These are phyloP conservation scores for Osmoderma eremita DNA, from an alignment of 2,888 invertebrate genomes.

Conservation along the genomic window DNA sequence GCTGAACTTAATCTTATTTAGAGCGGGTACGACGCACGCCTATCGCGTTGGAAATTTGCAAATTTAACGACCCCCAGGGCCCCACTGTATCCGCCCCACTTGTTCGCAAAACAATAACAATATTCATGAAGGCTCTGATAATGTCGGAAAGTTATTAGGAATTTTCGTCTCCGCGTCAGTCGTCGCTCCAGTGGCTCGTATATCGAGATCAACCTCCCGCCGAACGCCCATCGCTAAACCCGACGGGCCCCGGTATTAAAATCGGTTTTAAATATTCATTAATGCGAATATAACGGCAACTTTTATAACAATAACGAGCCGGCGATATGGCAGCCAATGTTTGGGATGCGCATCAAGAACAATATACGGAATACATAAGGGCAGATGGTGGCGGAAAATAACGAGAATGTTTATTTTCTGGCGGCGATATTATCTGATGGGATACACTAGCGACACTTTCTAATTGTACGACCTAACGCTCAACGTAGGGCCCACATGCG, in stretches of 20 bases:
- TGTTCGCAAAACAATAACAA: slow-evolving; percentile 38
- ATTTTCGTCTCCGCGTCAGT: slow-evolving; percentile 18
- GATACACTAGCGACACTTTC: too few relatives aligned
- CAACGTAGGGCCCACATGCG: too few relatives aligned
- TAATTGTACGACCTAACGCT: too few relatives aligned
- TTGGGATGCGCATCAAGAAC: too few relatives aligned
- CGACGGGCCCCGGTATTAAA: slow-evolving; percentile 19
- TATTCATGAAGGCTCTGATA: slow-evolving; percentile 37
- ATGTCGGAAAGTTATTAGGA: slow-evolving; percentile 37
- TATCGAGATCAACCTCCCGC: too few relatives aligned
- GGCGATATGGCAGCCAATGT: not conserved
- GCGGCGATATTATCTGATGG: too few relatives aligned
- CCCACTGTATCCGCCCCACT: slow-evolving; percentile 20
- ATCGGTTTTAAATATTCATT: slow-evolving; percentile 38
- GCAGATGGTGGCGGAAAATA: too few relatives aligned
- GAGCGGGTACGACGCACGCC: slow-evolving; percentile 11
- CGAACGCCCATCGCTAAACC: too few relatives aligned
- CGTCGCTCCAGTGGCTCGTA: not conserved
- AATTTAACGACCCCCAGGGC: slow-evolving; percentile 36
- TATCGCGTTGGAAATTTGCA: slow-evolving; percentile 21
- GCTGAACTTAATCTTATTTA: slow-evolving; percentile 37
- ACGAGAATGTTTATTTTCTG: too few relatives aligned
- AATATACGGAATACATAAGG: too few relatives aligned
- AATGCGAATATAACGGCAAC: slow-evolving; percentile 30
- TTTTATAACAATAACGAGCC: slow-evolving; percentile 22